A percentile compares a stretch with the other conserved stretches of the same genome.
Conservation (phyloP, 92 coral and sea anemone genomes). For the Siderastrea siderea region DNA sequence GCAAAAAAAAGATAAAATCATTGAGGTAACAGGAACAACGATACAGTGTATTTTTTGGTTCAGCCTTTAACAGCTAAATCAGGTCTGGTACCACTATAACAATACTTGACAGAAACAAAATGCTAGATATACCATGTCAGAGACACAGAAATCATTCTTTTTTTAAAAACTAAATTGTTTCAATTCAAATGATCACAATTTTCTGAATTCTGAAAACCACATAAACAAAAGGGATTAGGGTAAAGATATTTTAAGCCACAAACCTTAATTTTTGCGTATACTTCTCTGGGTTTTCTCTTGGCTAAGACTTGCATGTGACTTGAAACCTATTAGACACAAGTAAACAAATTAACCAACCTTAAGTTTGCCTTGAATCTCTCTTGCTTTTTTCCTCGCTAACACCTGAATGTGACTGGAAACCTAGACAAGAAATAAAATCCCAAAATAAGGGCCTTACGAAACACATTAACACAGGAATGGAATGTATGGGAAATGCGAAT, state of each 20-base stretch:
- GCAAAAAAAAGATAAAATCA: no score
- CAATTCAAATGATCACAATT: not conserved
- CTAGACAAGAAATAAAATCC: slow-evolving; percentile 61
- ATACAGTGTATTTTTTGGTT: no score
- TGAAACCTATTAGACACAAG: slow-evolving; percentile 83
- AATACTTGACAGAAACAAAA: no score
- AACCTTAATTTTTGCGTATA: slow-evolving; percentile 92
- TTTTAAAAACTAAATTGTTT: not conserved
- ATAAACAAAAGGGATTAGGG: no score
- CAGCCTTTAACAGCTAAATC: no score
- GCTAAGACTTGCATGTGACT: slow-evolving; percentile 96
- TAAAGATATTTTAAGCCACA: slow-evolving; percentile 18
- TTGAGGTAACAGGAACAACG: no score
- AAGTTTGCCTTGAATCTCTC: slow-evolving; percentile 97
- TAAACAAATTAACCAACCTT: slow-evolving; percentile 89
- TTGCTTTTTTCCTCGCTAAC: slow-evolving; percentile 97
- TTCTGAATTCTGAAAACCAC: not conserved
- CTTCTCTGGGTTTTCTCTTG: slow-evolving; percentile 91
- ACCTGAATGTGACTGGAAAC: slow-evolving; percentile 97
- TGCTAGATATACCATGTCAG: no score
- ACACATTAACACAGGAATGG: no score
- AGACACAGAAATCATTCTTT: no score
- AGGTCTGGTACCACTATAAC: no score
- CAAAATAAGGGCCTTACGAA: not conserved
- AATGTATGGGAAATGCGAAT: no score